phyloP scores from a whole-genome alignment of 2,888 invertebrate species.

The Cheilosia vulpina region DNA sequence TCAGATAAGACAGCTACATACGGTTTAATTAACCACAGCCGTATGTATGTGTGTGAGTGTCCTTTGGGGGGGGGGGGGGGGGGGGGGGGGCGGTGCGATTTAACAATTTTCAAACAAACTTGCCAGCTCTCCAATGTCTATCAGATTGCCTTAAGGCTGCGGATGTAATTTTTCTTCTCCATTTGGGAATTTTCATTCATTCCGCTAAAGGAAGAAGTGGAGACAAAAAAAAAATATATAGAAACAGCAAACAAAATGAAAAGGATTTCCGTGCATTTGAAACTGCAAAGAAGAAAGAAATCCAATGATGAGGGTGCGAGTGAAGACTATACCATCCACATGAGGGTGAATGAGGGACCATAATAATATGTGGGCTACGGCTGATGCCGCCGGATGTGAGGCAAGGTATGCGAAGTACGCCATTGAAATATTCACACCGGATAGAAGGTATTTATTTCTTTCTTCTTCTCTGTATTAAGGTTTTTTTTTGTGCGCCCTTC shows the following conservation, averaged over 20 bases:
- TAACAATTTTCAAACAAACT: slow-evolving; percentile 19
- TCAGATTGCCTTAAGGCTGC: slow-evolving; percentile 58
- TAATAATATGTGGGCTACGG: slow-evolving; percentile 51
- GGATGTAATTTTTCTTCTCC: slow-evolving; percentile 72
- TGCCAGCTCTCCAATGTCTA: not conserved
- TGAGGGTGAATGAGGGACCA: slow-evolving; percentile 52
- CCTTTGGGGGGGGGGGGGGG: slow-evolving; percentile 22
- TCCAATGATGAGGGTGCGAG: slow-evolving; percentile 52
- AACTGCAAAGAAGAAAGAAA: slow-evolving; percentile 65
- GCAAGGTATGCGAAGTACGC: slow-evolving; percentile 56
- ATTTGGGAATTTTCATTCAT: slow-evolving; percentile 62
- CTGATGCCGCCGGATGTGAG: slow-evolving; percentile 52
- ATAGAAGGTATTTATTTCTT: slow-evolving; percentile 49
- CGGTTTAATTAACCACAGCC: slow-evolving; percentile 51
- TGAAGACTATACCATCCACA: not conserved
- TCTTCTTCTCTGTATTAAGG: slow-evolving; percentile 1
- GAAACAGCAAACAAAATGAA: slow-evolving; percentile 27
- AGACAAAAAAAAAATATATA: slow-evolving; percentile 6
- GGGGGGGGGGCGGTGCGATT: not conserved
- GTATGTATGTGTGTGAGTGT: slow-evolving; percentile 9
- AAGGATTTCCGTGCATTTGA: slow-evolving; percentile 70
- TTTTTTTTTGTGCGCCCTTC: not conserved
- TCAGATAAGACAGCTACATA: slow-evolving; percentile 15
- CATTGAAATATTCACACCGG: slow-evolving; percentile 72
- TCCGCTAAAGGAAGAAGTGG: slow-evolving; percentile 33